Base-by-base conservation (phyloP, 2,797 vertebrate genomes). In the Parotocinclus haroldoi region DNA sequence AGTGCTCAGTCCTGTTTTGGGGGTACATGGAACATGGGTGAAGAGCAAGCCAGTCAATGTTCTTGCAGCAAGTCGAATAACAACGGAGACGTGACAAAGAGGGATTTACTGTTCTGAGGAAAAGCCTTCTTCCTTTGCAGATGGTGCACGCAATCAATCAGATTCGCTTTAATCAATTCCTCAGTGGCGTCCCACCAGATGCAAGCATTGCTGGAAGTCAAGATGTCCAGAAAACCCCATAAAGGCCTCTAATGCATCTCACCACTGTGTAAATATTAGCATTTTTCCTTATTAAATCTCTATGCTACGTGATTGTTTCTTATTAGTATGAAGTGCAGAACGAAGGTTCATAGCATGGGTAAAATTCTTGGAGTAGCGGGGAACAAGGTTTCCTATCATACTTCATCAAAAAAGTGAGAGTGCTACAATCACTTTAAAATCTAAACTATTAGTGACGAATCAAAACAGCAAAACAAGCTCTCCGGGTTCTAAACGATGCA, bases 101-200 rank as follows among this genome's bases (percentile, higher is more conserved):
- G 44, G 44, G 52, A 69, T 62, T 69, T 69, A 52, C 42, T 38
- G 44, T 63, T 16, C 50, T 62, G 17, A 39, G 18, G 18, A 19
- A 49, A 69, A 54, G 3, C 9, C 10, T 49, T 69, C 17, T 49
- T 69, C 17, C 58, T 42, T 48, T 55, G 40, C 40, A 68, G 50
- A 68, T 61, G 58, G 56, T 54, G 52, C 45, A 18, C 0, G 18
- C 45, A 27, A 56, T 68, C 59, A 69, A 58, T 62, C 58, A 62
- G 67, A 55, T 56, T 69, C 37, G 51, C 51, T 60, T 38, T 16
- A 61, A 46, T 55, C 27, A 61, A 54, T 68, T 68, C 27, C 27
- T 14, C 19, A 53, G 46, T 18, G 36, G 14, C 58, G 42, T n/a
- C 13, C 7, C 44, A 61, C 12, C 51, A 40, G 36, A 56, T 42